Evolutionary conservation across 2,113 vertebrate species (phyloP), one percentile per base, ranked within the genome.

Genomic region (Spheniscus mendiculus): DNA sequence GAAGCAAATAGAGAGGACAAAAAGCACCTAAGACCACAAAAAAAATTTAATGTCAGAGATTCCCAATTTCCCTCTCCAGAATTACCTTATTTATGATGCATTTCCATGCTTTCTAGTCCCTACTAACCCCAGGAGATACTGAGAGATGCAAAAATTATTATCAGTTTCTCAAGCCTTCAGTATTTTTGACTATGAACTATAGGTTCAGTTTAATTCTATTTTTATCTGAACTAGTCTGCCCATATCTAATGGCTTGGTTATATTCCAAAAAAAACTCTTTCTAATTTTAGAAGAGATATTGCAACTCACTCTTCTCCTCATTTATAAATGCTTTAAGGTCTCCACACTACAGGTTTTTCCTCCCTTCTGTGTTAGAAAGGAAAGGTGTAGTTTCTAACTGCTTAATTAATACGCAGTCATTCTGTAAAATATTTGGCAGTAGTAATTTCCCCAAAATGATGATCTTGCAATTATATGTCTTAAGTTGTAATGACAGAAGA

Each of bases 341-440:
- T 84, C 32, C 38, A 50, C 10, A 8, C 15, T 70, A 36, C 15
- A 62, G 12, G 12, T 40, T 74, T 88, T 93, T 77, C 66, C 53
- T 82, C 44, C 73, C 44, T 44, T 61, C 87, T 65, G 7, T 53
- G 5, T 66, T 29, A 91, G 26, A 44, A 93, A 65, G 25, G 34
- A 94, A 85, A 91, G 47, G 69, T n/a, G 17, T 26, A 90, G 26
- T 50, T 91, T 82, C 52, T 73, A 58, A 38, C 50, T 81, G 36
- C 62, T 96, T 92, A 93, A 94, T 97, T 97, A 98, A 96, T 65
- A 90, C 6, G 65, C 71, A 47, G 61, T 70, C 61, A 93, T 95
- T 97, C 97, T 76, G 69, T 88, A 84, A 94, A 92, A 76, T 65
- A 85, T 77, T 87, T 92, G 78, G 49, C 76, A 85, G 34, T 26